Evolutionary conservation across 2,113 vertebrate species (phyloP), one percentile per base, ranked within the genome.

Genomic region (Sprattus sprattus): DNA sequence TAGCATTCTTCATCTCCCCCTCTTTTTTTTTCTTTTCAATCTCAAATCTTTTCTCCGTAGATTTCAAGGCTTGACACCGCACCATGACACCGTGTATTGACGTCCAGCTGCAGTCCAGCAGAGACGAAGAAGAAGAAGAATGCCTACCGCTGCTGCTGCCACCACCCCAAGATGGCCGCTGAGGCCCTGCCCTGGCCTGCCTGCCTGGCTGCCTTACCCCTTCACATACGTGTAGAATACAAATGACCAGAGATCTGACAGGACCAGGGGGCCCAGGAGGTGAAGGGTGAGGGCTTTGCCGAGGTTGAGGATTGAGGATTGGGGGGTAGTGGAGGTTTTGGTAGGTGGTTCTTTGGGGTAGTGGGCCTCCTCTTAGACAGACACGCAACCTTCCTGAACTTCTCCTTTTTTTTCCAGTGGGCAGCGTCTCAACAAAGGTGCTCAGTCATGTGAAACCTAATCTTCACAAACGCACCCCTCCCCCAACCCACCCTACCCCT

Each of bases 391-490:
- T 92, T 94, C 93, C 92, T 95, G 92, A 92, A 95, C 92, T 92
- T 96, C 25, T 71, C n/a, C n/a, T 32, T 71, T 71, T 28, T 91
- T 90, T 92, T 94, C 94, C 93, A 94, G 90, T 90, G 86, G 91
- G 92, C 64, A 92, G 92, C 92, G 94, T 94, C 95, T 95, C 96
- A 96, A 96, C 97, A 97, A 96, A 97, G 95, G 95, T 96, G 95
- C 94, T 95, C 93, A 95, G 93, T 95, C 96, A 96, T 95, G 94
- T 94, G 95, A 96, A 97, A 95, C 88, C 85, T 94, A 94, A 94
- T 96, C 96, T 95, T 94, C 93, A 96, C 95, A 3, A 28, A 28
- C 39, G 39, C 39, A 39, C 25, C 64, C 22, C 64, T 8, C 64
- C 64, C 64, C 64, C 1, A 7, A 25, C 64, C n/a, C 22, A 28